Evolutionary conservation across 2,888 invertebrate species (phyloP).

Genomic region (Acronicta aceris): DNA sequence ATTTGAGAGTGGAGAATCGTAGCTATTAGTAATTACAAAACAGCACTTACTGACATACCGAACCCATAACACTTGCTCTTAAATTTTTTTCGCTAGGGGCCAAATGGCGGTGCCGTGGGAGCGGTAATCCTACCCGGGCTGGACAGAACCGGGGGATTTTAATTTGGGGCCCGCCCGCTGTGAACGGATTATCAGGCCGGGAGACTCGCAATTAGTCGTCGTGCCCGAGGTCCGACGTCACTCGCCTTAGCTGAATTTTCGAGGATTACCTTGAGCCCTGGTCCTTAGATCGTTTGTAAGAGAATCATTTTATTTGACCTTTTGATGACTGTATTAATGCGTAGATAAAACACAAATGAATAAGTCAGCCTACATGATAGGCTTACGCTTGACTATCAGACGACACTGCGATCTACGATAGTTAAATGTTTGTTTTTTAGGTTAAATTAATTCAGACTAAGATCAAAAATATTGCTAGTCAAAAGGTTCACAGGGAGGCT

Average conservation of each 20-base stretch:
- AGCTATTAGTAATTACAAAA: background rate
- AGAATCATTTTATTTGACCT: constrained; percentile 21
- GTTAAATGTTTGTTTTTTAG: too few relatives aligned
- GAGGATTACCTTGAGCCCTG: constrained; percentile 66
- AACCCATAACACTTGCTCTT: constrained; percentile 33
- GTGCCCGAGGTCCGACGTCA: constrained; percentile 70
- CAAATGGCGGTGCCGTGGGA: constrained; percentile 67
- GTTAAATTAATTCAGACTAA: too few relatives aligned
- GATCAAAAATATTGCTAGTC: too few relatives aligned
- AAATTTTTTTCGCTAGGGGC: constrained; percentile 54
- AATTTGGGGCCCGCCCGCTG: constrained; percentile 87
- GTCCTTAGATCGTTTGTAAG: constrained; percentile 55
- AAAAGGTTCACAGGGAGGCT: too few relatives aligned
- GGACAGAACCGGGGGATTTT: constrained; percentile 84
- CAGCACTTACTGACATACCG: constrained; percentile 10
- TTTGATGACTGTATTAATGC: constrained; percentile 19
- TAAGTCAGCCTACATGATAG: too few relatives aligned
- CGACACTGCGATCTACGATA: too few relatives aligned
- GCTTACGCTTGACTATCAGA: too few relatives aligned
- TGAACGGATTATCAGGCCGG: constrained; percentile 84
- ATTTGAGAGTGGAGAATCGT: background rate
- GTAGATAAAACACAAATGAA: background rate
- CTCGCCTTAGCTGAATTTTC: constrained; percentile 68
- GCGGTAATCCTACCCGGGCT: constrained; percentile 76
- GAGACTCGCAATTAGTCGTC: constrained; percentile 83